Conservation (phyloP, 1,140 invertebrate species). For the Spodoptera litura region DNA sequence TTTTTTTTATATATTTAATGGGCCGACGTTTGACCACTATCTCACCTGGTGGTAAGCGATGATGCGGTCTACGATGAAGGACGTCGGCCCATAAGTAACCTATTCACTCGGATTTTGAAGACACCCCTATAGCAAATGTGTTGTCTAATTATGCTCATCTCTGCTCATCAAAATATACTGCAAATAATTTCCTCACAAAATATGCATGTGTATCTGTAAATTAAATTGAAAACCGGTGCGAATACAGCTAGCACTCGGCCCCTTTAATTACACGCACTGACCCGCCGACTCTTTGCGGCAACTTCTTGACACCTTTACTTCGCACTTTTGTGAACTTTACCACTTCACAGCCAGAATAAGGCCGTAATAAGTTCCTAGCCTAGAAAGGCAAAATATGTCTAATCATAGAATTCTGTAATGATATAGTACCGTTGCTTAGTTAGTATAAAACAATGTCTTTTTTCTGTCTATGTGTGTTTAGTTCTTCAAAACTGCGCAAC, state of each 20-base stretch:
- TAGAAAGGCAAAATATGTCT: neutral
- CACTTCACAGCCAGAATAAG: conserved; percentile 23
- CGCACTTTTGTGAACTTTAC: conserved; percentile 31
- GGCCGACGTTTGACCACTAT: too few species aligned
- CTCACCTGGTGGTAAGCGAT: too few species aligned
- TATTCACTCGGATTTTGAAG: too few species aligned
- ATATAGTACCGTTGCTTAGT: neutral
- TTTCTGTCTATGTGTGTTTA: too few species aligned
- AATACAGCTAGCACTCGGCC: conserved; percentile 2
- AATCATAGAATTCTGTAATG: neutral
- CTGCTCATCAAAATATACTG: too few species aligned
- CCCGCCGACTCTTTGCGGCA: conserved; percentile 26
- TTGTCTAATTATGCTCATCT: too few species aligned
- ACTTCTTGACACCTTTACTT: conserved; percentile 42
- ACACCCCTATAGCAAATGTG: too few species aligned
- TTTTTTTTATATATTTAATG: too few species aligned
- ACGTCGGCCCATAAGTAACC: too few species aligned
- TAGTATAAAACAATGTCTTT: too few species aligned
- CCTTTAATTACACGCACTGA: conserved; percentile 44
- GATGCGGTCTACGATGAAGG: too few species aligned
- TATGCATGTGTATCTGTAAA: conserved; percentile 23
- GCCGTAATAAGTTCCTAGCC: conserved; percentile 12
- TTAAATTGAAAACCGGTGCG: conserved; percentile 21
- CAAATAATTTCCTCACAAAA: neutral
- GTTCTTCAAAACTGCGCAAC: too few species aligned